A percentile compares a stretch with the other conserved stretches of the same genome.
Evolutionary conservation across 2,888 invertebrate genomes (phyloP).

Genomic region (Diarsia brunnea): DNA sequence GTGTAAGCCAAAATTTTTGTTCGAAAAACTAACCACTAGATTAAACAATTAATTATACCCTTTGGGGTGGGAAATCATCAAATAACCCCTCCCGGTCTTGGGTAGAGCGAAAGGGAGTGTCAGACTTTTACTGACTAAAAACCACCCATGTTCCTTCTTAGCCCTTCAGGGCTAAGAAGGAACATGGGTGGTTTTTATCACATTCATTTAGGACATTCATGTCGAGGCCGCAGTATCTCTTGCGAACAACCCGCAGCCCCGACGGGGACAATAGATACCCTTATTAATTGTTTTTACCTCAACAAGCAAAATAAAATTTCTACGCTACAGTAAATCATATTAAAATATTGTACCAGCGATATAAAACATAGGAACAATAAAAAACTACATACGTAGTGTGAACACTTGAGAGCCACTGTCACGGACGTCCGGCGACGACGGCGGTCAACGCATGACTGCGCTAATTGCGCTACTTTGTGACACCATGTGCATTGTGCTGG

Average conservation of each 20-base stretch:
- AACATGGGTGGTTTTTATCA: too few relatives aligned
- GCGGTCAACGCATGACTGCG: slow-evolving; percentile 70
- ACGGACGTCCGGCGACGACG: slow-evolving; percentile 70
- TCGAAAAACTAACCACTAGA: neutral
- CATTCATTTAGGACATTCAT: too few relatives aligned
- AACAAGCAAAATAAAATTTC: neutral
- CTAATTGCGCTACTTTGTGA: slow-evolving; percentile 76
- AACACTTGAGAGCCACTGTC: slow-evolving; percentile 56
- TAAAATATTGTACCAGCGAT: slow-evolving; percentile 7
- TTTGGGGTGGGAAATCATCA: too few relatives aligned
- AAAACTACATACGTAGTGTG: slow-evolving; percentile 41
- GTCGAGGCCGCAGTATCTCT: too few relatives aligned
- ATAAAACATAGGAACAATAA: slow-evolving; percentile 42
- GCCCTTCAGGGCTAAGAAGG: too few relatives aligned
- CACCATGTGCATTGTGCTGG: slow-evolving; percentile 52
- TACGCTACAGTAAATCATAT: neutral
- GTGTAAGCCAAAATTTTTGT: neutral
- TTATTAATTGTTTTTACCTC: neutral
- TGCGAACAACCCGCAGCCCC: too few relatives aligned
- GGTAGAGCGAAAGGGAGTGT: too few relatives aligned
- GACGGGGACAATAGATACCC: too few relatives aligned
- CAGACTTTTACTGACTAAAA: too few relatives aligned
- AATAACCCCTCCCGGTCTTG: too few relatives aligned
- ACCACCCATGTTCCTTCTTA: too few relatives aligned
- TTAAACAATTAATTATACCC: neutral